phyloP scores from a whole-genome alignment of 1,140 invertebrate species.

The Colletes latitarsis region DNA sequence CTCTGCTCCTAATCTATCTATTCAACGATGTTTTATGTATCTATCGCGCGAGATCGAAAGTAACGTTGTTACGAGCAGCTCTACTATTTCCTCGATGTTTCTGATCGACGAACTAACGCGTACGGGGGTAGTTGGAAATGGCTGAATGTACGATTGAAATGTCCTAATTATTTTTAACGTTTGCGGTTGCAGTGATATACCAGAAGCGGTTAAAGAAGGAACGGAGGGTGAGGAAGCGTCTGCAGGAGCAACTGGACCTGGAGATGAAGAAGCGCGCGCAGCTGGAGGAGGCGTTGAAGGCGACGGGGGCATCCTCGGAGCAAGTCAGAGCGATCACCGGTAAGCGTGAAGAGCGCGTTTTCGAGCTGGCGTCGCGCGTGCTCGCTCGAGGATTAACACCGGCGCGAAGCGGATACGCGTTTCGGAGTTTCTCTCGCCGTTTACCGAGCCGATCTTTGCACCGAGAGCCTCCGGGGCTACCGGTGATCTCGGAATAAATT shows the following conservation, averaged over 20 bases:
- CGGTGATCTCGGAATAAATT: slow-evolving; percentile 75
- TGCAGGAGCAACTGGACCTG: slow-evolving; percentile 91
- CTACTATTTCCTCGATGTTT: too few species aligned
- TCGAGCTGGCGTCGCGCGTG: not conserved
- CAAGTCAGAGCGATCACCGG: slow-evolving; percentile 90
- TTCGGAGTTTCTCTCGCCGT: slow-evolving; percentile 19
- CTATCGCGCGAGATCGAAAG: too few species aligned
- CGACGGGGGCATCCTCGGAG: slow-evolving; percentile 87
- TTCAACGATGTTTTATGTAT: too few species aligned
- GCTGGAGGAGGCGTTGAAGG: slow-evolving; percentile 90
- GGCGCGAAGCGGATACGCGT: slow-evolving; percentile 24
- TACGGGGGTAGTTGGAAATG: too few species aligned
- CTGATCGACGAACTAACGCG: too few species aligned
- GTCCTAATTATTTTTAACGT: not conserved
- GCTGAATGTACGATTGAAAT: too few species aligned
- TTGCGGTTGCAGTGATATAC: slow-evolving; percentile 88
- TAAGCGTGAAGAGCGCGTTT: slow-evolving; percentile 72
- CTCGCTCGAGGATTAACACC: slow-evolving; percentile 6
- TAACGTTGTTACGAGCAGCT: too few species aligned
- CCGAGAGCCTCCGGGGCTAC: slow-evolving; percentile 58
- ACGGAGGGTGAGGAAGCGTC: slow-evolving; percentile 88
- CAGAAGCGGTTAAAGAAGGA: slow-evolving; percentile 94
- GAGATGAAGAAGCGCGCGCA: slow-evolving; percentile 89
- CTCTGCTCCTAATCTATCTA: too few species aligned
- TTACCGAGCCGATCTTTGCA: slow-evolving; percentile 25